Evolutionary conservation across 2,113 vertebrate genomes (phyloP).

Genomic region (Python bivittatus): DNA sequence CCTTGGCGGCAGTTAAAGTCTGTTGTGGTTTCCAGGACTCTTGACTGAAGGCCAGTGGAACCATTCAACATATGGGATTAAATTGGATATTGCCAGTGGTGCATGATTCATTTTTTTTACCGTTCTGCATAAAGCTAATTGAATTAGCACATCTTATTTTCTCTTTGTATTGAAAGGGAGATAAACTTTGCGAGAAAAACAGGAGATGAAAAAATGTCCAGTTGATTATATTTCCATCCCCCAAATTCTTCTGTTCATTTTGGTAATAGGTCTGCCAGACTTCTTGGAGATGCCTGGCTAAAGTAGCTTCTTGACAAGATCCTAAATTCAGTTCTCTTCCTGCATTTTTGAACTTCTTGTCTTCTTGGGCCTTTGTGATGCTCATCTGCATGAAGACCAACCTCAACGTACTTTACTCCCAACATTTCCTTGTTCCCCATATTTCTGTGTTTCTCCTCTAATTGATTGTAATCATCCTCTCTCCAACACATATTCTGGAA

Average conservation of each 20-base stretch:
- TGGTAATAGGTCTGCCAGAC: background rate
- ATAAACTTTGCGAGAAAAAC: background rate
- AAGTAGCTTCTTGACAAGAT: background rate
- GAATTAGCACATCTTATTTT: background rate
- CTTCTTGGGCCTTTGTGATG: background rate
- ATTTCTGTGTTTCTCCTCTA: background rate
- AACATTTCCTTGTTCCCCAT: background rate
- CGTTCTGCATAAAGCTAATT: background rate
- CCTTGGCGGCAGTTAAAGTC: background rate
- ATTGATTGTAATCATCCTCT: background rate
- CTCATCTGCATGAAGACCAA: no score
- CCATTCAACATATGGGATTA: background rate
- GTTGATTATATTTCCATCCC: background rate
- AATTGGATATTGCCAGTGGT: background rate
- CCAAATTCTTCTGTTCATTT: background rate
- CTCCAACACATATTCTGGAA: background rate
- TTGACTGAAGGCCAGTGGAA: background rate
- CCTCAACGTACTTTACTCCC: no score
- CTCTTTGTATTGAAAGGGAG: background rate
- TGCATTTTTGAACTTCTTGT: background rate
- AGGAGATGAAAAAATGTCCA: background rate
- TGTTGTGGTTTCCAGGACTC: background rate
- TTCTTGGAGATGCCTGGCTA: background rate
- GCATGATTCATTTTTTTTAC: slow-evolving; percentile 17
- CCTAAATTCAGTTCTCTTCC: background rate